These are phyloP conservation scores for Aphodius sticticus DNA, from an alignment of 2,888 invertebrate species.

Conservation along the genomic window DNA sequence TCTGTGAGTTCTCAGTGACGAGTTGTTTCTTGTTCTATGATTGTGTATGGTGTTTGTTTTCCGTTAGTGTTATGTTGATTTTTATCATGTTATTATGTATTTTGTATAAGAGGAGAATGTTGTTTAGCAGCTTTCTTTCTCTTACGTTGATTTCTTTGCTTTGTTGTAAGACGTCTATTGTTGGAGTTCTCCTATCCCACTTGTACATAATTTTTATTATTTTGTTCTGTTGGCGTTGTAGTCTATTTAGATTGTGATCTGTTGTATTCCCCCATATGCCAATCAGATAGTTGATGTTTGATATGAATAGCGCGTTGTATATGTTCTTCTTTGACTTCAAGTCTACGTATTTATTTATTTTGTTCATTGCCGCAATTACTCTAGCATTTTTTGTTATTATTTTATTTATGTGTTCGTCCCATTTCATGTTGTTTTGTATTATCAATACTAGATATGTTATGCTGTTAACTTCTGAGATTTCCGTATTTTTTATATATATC, in stretches of 20 bases:
- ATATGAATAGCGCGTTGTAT: background rate
- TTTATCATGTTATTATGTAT: background rate
- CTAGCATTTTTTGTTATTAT: background rate
- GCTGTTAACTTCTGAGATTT: background rate
- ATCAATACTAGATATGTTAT: conserved; percentile 5
- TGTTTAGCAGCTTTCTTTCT: background rate
- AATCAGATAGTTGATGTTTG: background rate
- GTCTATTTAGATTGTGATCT: background rate
- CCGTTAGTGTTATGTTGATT: background rate
- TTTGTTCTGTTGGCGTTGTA: background rate
- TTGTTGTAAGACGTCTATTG: background rate
- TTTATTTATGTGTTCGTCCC: background rate
- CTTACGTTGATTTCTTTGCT: background rate
- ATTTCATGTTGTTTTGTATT: conserved; percentile 19
- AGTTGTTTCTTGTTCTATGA: background rate
- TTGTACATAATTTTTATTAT: background rate
- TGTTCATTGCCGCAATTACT: background rate
- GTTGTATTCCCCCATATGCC: background rate
- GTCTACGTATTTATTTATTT: background rate
- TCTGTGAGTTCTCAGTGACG: background rate
- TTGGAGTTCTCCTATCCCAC: background rate
- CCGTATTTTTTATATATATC: background rate
- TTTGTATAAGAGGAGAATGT: background rate
- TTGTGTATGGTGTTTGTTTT: background rate
- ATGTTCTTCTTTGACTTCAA: background rate